Evolutionary conservation across 2,113 vertebrate genomes (phyloP), one percentile per base, ranked within the genome.

Genomic region (Caloenas nicobarica): DNA sequence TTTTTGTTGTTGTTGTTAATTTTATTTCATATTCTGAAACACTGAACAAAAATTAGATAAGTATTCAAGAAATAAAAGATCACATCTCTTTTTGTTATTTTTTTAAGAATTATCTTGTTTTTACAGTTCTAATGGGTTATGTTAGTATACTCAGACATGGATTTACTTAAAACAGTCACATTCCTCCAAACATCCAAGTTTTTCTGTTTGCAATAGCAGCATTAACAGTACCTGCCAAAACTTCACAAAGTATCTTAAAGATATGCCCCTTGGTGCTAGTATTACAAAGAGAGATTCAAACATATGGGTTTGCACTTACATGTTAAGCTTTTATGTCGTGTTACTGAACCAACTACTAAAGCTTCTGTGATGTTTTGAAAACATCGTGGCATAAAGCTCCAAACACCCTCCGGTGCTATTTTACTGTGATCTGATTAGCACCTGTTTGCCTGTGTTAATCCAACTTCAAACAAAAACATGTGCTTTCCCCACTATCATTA

Each of bases 391-490:
- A 91, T 66, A 89, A 92, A 80, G 42, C 81, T 95, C 50, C 51
- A 80, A 88, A 92, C 50, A 94, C 56, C 94, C 92, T 89, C 83
- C 1, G 25, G 94, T 74, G 57, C 46, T 87, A 46, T 65, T 96
- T 95, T 82, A 86, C n/a, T 94, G 53, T 94, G 91, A 96, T 96
- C 89, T 96, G 94, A 97, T 96, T 96, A 97, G 89, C 80, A 95
- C 94, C 92, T 95, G 95, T 94, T 96, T 93, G 62, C 73, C 66
- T 86, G 60, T 48, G 92, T 58, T 96, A 96, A 96, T 96, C 96
- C 86, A 64, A 87, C 91, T 97, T 97, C 96, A 96, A 96, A 97
- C 81, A 73, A 88, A 94, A 94, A 81, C 0, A 0, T 56, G 38
- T 85, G n/a, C 77, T 92, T 96, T 86, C 48, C 34, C 46, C n/a